Evolutionary conservation across 2,888 invertebrate genomes (phyloP).

Genomic region (Eupeodes latifasciatus): DNA sequence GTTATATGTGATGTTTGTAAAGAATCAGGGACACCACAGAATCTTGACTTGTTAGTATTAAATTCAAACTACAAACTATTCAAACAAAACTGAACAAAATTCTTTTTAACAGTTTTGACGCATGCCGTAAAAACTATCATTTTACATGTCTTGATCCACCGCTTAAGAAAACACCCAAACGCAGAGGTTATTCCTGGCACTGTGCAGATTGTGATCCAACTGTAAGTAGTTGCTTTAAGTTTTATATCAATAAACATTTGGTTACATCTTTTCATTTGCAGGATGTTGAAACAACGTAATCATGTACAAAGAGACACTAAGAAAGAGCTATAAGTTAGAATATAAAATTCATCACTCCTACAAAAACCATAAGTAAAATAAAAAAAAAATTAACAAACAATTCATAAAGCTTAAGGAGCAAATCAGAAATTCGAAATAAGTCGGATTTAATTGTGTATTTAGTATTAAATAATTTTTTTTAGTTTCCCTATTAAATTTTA

Average conservation of each 20-base stretch:
- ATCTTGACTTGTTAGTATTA: conserved; percentile 78
- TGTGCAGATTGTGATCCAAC: conserved; percentile 97
- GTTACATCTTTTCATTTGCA: neutral
- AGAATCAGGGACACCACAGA: conserved; percentile 80
- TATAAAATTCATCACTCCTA: conserved; percentile 43
- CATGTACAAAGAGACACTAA: conserved; percentile 57
- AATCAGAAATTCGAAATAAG: conserved; percentile 13
- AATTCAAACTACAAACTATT: neutral
- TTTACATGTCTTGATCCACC: conserved; percentile 97
- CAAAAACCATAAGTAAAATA: neutral
- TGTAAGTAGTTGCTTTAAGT: conserved; percentile 85
- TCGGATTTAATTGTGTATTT: conserved; percentile 20
- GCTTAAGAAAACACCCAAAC: no score
- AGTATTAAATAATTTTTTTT: conserved; percentile 26
- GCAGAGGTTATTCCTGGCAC: no score
- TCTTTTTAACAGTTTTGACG: conserved; percentile 90
- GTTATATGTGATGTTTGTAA: conserved; percentile 80
- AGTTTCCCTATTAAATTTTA: conserved; percentile 4
- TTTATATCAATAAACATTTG: neutral
- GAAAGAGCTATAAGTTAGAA: conserved; percentile 26
- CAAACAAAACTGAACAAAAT: neutral
- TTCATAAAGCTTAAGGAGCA: conserved; percentile 18
- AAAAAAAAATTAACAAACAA: neutral
- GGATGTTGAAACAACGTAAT: conserved; percentile 72
- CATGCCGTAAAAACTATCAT: conserved; percentile 95